These are phyloP conservation scores for Arctocebus calabarensis DNA, from an alignment of 2,797 vertebrate genomes.

Conservation along the genomic window DNA sequence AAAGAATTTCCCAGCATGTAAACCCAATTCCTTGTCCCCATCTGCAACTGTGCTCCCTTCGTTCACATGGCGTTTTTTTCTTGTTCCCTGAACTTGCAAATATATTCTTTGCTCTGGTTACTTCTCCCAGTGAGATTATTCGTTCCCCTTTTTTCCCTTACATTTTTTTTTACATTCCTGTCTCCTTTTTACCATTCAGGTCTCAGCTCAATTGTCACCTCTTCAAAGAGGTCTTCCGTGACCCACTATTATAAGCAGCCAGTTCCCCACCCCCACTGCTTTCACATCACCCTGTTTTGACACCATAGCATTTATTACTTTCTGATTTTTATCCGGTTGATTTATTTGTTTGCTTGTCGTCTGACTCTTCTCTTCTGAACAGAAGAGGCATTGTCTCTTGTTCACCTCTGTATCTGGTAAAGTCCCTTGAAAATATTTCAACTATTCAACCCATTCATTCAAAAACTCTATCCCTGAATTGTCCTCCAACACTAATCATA, in stretches of 20 bases:
- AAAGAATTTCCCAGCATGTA: too few relatives aligned
- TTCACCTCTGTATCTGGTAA: slow-evolving; percentile 32
- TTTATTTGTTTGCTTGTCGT: slow-evolving; percentile 60
- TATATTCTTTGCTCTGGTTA: too few relatives aligned
- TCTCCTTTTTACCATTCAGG: slow-evolving; percentile 41
- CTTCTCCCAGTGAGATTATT: too few relatives aligned
- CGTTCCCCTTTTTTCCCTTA: not conserved
- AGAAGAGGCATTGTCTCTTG: slow-evolving; percentile 27
- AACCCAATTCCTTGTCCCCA: not conserved
- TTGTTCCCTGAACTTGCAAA: too few relatives aligned
- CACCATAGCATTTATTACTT: not conserved
- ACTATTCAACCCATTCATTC: slow-evolving; percentile 11
- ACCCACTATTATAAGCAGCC: not conserved
- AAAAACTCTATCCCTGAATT: not conserved
- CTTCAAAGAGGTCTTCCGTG: slow-evolving; percentile 31
- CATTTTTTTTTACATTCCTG: slow-evolving; percentile 39
- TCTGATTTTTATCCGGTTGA: slow-evolving; percentile 64
- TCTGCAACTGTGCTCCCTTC: not conserved
- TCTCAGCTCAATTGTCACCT: slow-evolving; percentile 17
- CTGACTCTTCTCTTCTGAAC: not conserved
- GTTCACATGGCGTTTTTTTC: not conserved
- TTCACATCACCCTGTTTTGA: not conserved
- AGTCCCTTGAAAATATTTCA: slow-evolving; percentile 43
- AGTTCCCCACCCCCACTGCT: not conserved
- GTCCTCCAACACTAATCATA: not conserved